Conservation (phyloP, 2,888 invertebrate genomes). For the Baronia brevicornis region DNA sequence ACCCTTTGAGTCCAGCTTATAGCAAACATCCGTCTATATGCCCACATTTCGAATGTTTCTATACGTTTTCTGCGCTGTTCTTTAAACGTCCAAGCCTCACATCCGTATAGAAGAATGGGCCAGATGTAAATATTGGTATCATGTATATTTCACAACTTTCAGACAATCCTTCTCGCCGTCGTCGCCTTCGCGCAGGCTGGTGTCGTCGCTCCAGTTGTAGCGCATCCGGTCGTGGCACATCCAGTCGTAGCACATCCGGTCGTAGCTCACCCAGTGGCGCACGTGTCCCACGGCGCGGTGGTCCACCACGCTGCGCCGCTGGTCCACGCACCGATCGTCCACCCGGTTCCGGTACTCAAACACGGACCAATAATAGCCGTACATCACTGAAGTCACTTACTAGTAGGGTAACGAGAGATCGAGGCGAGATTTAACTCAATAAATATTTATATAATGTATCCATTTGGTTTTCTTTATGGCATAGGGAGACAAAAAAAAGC, state of each 20-base stretch:
- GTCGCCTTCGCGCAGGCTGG: conserved; percentile 57
- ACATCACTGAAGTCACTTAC: conserved; percentile 42
- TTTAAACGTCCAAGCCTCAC: conserved; percentile 1
- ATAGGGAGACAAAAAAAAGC: background rate
- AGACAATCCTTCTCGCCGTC: conserved; percentile 60
- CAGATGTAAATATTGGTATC: conserved; percentile 1
- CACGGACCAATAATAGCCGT: conserved; percentile 50
- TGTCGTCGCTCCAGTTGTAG: conserved; percentile 46
- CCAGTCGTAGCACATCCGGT: conserved; percentile 43
- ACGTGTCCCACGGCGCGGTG: conserved; percentile 27
- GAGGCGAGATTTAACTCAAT: too few species aligned
- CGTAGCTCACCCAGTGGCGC: conserved; percentile 27
- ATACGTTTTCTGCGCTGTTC: background rate
- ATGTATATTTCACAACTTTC: conserved; percentile 19
- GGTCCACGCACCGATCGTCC: conserved; percentile 31
- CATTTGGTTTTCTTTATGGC: background rate
- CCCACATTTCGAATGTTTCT: too few species aligned
- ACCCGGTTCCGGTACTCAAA: conserved; percentile 39
- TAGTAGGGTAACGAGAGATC: background rate
- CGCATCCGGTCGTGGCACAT: conserved; percentile 38
- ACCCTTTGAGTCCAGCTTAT: conserved; percentile 1
- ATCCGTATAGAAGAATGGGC: background rate
- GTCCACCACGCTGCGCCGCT: conserved; percentile 42
- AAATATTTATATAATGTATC: conserved; percentile 7
- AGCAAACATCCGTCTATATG: background rate